Evolutionary conservation across 2,797 vertebrate species (phyloP).

Genomic region (Xenopus petersii): DNA sequence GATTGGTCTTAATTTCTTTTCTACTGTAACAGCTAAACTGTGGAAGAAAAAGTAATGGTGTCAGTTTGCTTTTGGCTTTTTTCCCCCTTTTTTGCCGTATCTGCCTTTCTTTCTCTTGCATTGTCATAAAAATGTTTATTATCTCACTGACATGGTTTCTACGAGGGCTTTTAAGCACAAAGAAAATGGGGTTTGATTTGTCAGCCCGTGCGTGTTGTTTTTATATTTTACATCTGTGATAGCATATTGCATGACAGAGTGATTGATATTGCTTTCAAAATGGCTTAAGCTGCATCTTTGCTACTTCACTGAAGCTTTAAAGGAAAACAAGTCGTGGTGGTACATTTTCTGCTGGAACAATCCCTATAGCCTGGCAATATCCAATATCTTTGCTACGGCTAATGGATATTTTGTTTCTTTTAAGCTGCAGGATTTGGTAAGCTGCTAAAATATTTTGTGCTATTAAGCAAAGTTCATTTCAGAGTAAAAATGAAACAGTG

Average conservation of each 20-base stretch:
- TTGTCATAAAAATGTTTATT: slow-evolving; percentile 20
- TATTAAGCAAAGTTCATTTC: no score
- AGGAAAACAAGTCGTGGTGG: slow-evolving; percentile 33
- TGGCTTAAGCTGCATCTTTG: slow-evolving; percentile 45
- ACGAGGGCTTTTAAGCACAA: slow-evolving; percentile 3
- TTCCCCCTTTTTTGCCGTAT: not conserved
- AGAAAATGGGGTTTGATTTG: not conserved
- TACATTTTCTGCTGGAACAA: slow-evolving; percentile 34
- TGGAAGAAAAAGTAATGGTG: not conserved
- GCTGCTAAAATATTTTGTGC: no score
- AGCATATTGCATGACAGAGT: slow-evolving; percentile 33
- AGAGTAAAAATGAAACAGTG: no score
- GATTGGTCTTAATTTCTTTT: slow-evolving; percentile 21
- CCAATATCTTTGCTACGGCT: no score
- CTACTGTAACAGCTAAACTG: slow-evolving; percentile 7
- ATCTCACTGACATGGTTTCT: slow-evolving; percentile 15
- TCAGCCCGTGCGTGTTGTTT: slow-evolving; percentile 3
- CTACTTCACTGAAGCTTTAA: slow-evolving; percentile 48
- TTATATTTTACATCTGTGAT: slow-evolving; percentile 51
- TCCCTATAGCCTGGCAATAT: not conserved
- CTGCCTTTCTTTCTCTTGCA: not conserved
- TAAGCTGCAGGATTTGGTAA: no score
- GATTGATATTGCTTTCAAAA: slow-evolving; percentile 44
- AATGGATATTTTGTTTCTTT: no score
- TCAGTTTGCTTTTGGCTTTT: not conserved